phyloP scores from a whole-genome alignment of 2,797 vertebrate species.

The Sylvia borin region DNA sequence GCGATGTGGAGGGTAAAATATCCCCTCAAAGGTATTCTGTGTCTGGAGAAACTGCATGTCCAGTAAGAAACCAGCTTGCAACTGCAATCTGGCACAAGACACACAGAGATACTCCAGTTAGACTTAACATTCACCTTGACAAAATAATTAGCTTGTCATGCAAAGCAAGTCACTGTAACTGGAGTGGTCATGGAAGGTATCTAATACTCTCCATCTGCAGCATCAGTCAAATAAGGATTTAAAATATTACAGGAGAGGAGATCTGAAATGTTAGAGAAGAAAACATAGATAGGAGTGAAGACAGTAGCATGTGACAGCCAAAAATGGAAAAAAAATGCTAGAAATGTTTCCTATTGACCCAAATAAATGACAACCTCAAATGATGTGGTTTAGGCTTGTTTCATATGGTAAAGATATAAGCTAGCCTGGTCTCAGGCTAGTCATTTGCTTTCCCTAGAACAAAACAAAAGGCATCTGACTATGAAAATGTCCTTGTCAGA shows the following conservation, averaged over 20 bases:
- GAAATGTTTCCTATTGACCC: not conserved
- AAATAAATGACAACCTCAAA: not conserved
- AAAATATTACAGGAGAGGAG: not conserved
- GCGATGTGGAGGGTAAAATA: not conserved
- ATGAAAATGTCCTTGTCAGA: not conserved
- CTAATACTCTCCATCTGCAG: not conserved
- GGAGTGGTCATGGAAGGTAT: not conserved
- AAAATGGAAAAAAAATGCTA: not conserved
- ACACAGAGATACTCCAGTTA: not conserved
- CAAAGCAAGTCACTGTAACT: not conserved
- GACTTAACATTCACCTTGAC: constrained; percentile 15
- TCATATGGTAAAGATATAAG: not conserved
- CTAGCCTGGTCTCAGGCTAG: not conserved
- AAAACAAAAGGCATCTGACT: not conserved
- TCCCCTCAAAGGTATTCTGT: not conserved
- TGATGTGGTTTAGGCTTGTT: constrained; percentile 2
- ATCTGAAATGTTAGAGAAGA: not conserved
- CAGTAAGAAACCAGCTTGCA: not conserved
- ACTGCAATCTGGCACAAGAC: not conserved
- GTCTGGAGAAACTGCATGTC: not conserved
- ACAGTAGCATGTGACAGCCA: not conserved
- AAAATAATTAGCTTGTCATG: constrained; percentile 24
- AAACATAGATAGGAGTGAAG: not conserved
- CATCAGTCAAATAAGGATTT: constrained; percentile 17
- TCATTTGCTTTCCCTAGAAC: not conserved